These are phyloP conservation scores for Amphipyra tragopoginis DNA, from an alignment of 2,888 invertebrate species.

Conservation along the genomic window DNA sequence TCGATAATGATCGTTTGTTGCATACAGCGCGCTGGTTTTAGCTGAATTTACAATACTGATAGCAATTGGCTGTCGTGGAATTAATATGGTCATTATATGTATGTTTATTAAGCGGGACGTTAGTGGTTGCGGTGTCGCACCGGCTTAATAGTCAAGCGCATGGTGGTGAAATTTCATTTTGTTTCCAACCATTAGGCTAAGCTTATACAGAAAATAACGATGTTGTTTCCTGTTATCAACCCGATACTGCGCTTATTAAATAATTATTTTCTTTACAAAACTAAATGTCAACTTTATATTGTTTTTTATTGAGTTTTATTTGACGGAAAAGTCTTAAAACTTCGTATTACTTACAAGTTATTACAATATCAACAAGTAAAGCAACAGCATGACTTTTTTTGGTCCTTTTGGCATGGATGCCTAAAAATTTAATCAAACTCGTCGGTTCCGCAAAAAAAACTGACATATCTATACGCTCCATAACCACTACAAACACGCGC, in stretches of 20 bases:
- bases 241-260: background rate
- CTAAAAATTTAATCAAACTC: background rate
- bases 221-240: background rate
- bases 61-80: constrained; percentile 48
- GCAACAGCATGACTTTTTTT: no score
- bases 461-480: background rate
- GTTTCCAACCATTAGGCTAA: constrained; percentile 16
- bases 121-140: constrained; percentile 36
- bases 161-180: constrained; percentile 23
- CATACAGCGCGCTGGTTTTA: constrained; percentile 64
- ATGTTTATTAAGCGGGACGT: constrained; percentile 41
- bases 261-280: background rate
- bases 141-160: constrained; percentile 16
- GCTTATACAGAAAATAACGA: constrained; percentile 6
- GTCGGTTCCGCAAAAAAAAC: constrained; percentile 1
- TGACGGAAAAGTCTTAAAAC: no score
- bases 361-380: no score
- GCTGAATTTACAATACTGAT: constrained; percentile 62
- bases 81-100: constrained; percentile 47
- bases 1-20: constrained; percentile 78
- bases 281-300: background rate
- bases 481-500: constrained; percentile 23
- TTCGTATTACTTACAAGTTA: no score
- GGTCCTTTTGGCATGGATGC: background rate
- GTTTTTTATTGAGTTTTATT: no score